These are phyloP conservation scores for Willisornis vidua DNA, from an alignment of 2,113 vertebrate species.

Conservation along the genomic window DNA sequence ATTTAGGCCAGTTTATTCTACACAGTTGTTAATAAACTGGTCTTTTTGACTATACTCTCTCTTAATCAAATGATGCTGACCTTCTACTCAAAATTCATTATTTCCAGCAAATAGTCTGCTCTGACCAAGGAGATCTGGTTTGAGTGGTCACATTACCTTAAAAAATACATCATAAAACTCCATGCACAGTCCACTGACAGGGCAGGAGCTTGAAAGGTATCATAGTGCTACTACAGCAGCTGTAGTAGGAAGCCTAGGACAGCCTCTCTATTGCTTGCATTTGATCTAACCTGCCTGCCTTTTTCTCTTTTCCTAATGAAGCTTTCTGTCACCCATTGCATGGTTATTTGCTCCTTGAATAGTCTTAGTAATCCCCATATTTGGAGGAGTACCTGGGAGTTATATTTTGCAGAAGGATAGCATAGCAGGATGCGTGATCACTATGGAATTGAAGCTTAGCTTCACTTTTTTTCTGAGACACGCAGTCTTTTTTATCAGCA, in stretches of 20 bases:
- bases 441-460: background rate
- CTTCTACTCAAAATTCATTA: background rate
- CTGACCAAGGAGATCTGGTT: background rate
- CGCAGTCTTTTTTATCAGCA: background rate
- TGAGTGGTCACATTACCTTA: background rate
- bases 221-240: background rate
- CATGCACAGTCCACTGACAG: background rate
- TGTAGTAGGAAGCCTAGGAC: background rate
- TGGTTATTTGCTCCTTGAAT: background rate
- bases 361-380: background rate
- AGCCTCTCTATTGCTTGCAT: background rate
- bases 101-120: background rate
- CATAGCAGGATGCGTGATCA: background rate
- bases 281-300: background rate
- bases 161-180: background rate
- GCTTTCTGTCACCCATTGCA: background rate
- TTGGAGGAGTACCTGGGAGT: background rate
- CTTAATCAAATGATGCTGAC: background rate
- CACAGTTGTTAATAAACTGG: background rate
- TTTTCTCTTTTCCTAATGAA: background rate
- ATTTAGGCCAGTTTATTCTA: background rate
- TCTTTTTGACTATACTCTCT: background rate
- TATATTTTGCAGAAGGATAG: background rate
- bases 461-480: background rate
- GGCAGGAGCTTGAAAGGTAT: background rate